Evolutionary conservation across 2,797 vertebrate species (phyloP), one percentile per base, ranked within the genome.

Genomic region (Syngnathus acus): DNA sequence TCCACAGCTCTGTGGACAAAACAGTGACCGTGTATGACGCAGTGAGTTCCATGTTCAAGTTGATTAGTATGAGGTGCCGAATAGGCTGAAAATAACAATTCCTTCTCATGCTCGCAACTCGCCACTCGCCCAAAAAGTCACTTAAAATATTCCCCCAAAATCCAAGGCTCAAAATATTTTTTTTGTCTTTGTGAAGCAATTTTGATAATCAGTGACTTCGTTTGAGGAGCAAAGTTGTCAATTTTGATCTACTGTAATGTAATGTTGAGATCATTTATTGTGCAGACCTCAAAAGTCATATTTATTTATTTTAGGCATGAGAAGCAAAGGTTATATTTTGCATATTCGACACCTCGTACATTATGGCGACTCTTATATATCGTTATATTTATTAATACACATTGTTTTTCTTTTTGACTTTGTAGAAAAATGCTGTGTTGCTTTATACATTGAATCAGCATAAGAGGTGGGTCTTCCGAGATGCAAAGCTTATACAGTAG

Each of bases 381-480:
- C 32, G 3, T 5, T 16, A 21, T n/a, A 62, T 62, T n/a, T 23
- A 43, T 62, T 40, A 42, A 62, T 62, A 13, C 48, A 40, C 19
- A 42, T n/a, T 11, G 2, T 47, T 23, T 64, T 64, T 64, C 47
- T 51, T 64, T 37, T 50, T 37, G 4, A 10, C 13, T 76, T 84
- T 89, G 43, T 87, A 98, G 96, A 91, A 80, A 48, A 91, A 90
- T 69, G 94, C 92, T 40, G 83, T 77, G 73, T 86, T 90, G 72
- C 93, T 98, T 74, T 88, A 95, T 76, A 94, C 85, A 3, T 85
- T 99, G 83, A 94, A 87, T 73, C 93, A 93, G 65, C 97, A 99
- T 6, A 91, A 92, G 17, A 94, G 96, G 97, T 98, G 82, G 65
- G 69, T 48, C 38, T 2, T 17, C 13, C 14, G 26, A 57, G 23